Conservation (phyloP, 2,113 vertebrate species). For the Amia ocellicauda region DNA sequence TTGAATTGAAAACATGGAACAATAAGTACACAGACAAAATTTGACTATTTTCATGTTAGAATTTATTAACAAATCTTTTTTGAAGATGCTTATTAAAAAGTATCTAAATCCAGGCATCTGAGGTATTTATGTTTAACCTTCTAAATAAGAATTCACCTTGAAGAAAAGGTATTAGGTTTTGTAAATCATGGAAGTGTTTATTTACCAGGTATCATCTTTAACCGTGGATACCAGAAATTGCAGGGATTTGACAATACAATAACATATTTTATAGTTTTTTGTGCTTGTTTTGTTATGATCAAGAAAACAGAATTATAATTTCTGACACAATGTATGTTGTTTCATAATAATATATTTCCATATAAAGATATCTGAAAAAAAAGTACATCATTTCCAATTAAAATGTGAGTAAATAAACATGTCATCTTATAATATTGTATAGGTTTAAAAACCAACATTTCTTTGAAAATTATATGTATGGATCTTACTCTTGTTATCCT, state of each 20-base stretch:
- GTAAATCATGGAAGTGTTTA: too few species aligned
- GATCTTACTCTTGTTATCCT: too few species aligned
- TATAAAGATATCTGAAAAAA: conserved; percentile 23
- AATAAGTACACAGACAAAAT: conserved; percentile 13
- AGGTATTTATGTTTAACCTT: conserved; percentile 64
- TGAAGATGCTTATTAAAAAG: conserved; percentile 61
- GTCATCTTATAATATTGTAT: background rate
- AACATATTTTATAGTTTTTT: too few species aligned
- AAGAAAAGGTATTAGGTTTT: background rate
- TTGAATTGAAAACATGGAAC: too few species aligned
- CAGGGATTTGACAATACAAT: background rate
- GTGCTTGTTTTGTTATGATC: background rate
- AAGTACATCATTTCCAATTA: conserved; percentile 21
- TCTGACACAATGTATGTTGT: conserved; percentile 7
- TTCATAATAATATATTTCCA: conserved; percentile 10
- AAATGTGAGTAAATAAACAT: background rate
- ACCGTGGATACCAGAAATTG: too few species aligned
- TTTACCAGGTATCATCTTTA: too few species aligned
- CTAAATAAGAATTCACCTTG: conserved; percentile 28
- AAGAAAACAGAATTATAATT: conserved; percentile 3
- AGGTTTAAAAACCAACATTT: too few species aligned
- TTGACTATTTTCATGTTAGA: conserved; percentile 35
- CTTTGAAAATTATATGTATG: too few species aligned
- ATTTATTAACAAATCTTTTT: conserved; percentile 60
- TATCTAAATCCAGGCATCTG: conserved; percentile 71